Conservation (phyloP, 2,113 vertebrate species). For the Crocuta crocuta region DNA sequence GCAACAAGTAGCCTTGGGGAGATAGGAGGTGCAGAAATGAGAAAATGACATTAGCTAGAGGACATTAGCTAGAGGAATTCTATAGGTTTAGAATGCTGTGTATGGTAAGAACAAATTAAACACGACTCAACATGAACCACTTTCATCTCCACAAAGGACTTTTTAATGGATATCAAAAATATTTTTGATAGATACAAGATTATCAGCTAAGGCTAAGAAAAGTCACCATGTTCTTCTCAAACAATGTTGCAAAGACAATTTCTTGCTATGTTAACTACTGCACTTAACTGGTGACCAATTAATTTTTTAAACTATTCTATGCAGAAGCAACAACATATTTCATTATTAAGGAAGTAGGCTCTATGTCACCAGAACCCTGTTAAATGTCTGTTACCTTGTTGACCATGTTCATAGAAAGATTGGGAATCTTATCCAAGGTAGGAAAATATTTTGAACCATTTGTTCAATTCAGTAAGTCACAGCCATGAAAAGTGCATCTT, state of each 20-base stretch:
- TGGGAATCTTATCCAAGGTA: background rate
- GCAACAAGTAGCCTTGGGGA: background rate
- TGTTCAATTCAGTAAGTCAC: constrained; percentile 26
- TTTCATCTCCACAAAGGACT: background rate
- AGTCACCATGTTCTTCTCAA: constrained; percentile 31
- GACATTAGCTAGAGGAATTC: background rate
- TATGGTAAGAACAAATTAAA: background rate
- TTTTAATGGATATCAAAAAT: background rate
- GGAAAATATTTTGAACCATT: background rate
- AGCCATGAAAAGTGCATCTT: constrained; percentile 18
- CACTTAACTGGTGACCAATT: background rate
- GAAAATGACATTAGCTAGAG: background rate
- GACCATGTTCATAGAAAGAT: background rate
- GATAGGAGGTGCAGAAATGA: background rate
- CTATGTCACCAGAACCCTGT: background rate
- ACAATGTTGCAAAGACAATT: background rate
- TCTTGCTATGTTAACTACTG: background rate
- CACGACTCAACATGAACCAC: background rate
- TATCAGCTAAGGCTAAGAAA: constrained; percentile 34
- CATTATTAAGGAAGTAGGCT: background rate
- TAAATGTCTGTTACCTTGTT: background rate
- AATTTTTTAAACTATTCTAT: background rate
- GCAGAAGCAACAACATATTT: constrained; percentile 10
- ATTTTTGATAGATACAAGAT: background rate
- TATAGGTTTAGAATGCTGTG: background rate